Evolutionary conservation across 2,888 invertebrate genomes (phyloP), one percentile per base, ranked within the genome.

Genomic region (Stratiomys singularior): DNA sequence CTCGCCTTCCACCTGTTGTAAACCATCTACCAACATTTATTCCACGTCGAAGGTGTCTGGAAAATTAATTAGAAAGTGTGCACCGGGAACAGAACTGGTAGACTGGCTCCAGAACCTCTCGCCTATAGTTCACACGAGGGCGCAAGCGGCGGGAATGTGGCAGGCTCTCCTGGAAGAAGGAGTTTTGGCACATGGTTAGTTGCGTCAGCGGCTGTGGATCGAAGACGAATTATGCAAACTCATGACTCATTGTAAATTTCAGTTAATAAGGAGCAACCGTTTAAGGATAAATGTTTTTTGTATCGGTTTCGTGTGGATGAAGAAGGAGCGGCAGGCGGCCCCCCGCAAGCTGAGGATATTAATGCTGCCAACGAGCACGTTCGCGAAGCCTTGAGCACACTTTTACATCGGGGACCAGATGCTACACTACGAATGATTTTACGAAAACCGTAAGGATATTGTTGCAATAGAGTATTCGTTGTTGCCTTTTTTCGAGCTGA

Each of bases 81-180:
- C 94, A 84, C 92, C 94, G 11, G 95, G 94, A 78, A 92, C 92
- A 0, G 94, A 95, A 85, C 90, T 95, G 86, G 93, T 94, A 64
- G 94, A 94, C 85, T 95, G 94, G 94, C 85, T 95, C 80, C 86
- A 93, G 82, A 89, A 90, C 82, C 88, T 92, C 82, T 90, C 91
- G 72, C 87, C 90, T 77, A 88, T 89, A 81, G 91, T 92, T 15
- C 91, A 92, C 82, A 89, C 89, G 30, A 88, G 94, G 79, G 89
- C 90, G 81, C 93, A 93, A 84, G 93, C 93, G 72, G 91, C 92
- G 69, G 94, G 93, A 80, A 94, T 95, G 92, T 95, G 94, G 93
- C 95, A 95, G 85, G 93, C 92, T 0, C 87, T 95, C 76, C 88
- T 95, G 56, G 95, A 95, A 85, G 93, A 94, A 86, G 93, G 93